phyloP scores from a whole-genome alignment of 2,113 vertebrate genomes.

The Elaphurus davidianus region DNA sequence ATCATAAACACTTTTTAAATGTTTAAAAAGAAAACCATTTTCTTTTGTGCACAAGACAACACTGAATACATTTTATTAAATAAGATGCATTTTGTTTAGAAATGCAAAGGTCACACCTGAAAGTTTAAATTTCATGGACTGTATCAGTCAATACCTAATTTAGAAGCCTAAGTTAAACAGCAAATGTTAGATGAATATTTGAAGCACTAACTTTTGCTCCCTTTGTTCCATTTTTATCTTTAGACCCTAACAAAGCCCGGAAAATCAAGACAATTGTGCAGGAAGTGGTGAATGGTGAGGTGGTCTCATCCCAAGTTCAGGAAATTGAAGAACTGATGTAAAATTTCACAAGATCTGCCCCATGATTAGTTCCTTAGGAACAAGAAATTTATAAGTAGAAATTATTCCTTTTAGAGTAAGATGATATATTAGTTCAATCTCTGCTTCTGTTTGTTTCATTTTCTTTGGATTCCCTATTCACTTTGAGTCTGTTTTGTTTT shows the following conservation, averaged over 20 bases:
- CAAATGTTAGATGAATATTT: not conserved
- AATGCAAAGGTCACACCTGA: not conserved
- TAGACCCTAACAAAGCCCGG: constrained; percentile 80
- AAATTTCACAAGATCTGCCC: not conserved
- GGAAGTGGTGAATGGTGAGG: constrained; percentile 82
- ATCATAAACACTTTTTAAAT: not conserved
- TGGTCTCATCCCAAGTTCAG: constrained; percentile 81
- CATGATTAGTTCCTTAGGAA: not conserved
- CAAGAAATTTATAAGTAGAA: not conserved
- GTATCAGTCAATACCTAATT: not conserved
- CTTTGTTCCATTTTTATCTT: constrained; percentile 2
- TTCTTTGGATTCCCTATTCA: not conserved
- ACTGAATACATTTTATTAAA: not conserved
- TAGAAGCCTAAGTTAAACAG: not conserved
- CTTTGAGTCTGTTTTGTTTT: not conserved
- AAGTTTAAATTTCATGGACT: not conserved
- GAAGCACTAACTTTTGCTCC: not conserved
- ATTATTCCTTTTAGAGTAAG: not conserved
- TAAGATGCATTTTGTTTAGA: not conserved
- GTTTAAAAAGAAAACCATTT: not conserved
- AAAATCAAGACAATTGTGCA: constrained; percentile 83
- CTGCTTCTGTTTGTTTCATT: not conserved
- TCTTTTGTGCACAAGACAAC: not conserved
- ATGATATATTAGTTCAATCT: not conserved
- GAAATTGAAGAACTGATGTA: constrained; percentile 82